Conservation (phyloP, 2,888 invertebrate species). For the Drosophila nigricruria region DNA sequence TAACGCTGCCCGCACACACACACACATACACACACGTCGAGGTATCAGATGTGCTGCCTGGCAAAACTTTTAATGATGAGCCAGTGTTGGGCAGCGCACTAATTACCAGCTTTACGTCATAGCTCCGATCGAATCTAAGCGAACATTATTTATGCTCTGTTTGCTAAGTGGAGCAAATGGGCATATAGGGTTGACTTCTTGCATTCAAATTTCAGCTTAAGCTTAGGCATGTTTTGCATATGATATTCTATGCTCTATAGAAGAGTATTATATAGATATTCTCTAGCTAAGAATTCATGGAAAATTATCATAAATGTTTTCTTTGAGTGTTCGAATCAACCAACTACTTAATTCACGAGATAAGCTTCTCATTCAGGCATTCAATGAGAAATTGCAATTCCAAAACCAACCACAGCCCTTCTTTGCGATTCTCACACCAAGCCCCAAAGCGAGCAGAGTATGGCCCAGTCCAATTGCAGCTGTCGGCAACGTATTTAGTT, state of each 20-base stretch:
- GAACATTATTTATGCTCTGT: background rate
- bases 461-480: background rate
- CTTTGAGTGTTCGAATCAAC: no score
- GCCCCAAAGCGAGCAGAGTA: background rate
- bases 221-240: background rate
- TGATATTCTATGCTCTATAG: background rate
- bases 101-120: slow-evolving; percentile 41
- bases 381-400: background rate
- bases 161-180: background rate
- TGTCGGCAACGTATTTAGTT: slow-evolving; percentile 1
- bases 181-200: background rate
- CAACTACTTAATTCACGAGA: background rate
- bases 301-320: no score
- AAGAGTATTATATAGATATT: no score
- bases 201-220: background rate
- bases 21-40: background rate
- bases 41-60: slow-evolving; percentile 8
- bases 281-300: no score
- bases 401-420: background rate
- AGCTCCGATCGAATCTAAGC: slow-evolving; percentile 13
- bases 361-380: background rate
- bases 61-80: slow-evolving; percentile 35
- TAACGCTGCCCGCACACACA: background rate
- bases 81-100: slow-evolving; percentile 32
- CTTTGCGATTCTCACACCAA: background rate